Evolutionary conservation across 2,797 vertebrate genomes (phyloP), one percentile per base, ranked within the genome.

Genomic region (Echiichthys vipera): DNA sequence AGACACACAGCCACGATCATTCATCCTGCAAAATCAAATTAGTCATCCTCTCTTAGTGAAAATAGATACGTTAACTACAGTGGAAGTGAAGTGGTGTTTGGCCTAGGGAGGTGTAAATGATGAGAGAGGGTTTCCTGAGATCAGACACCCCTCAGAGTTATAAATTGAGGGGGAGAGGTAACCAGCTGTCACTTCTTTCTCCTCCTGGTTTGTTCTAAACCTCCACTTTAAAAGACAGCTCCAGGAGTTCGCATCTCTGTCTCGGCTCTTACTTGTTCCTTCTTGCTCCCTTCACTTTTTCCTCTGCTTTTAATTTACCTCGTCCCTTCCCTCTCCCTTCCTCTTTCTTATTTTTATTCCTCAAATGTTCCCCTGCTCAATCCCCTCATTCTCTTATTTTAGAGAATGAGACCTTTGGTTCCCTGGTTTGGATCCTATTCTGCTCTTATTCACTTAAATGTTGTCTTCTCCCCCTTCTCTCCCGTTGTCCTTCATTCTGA

Each of bases 21-120:
- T 50, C 46, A 43, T 24, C 61, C 66, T 34, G 59, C 49, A 79
- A 55, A 54, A 71, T 72, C 43, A 86, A 71, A 85, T 88, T 74
- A 75, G 71, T 84, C 78, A 65, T 84, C 56, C 29, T 72, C 65
- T 72, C 53, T 39, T 76, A 77, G 77, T 74, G 74, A 83, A 79
- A 86, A 80, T 61, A 56, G 47, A 78, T 20, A 65, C 62, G 78
- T 80, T 83, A 89, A 83, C 70, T 72, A 65, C 32, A 49, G 72
- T 15, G 73, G 62, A 65, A 8, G 22, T 13, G 2, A 39, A 63
- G 59, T 36, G 65, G 13, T 25, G 81, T 68, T 68, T 37, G 63
- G 72, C 63, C 9, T 22, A 47, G 67, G 40, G 78, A 87, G 83
- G 83, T 90, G 83, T 83, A 79, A 88, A 93, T 87, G 84, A 89